Evolutionary conservation across 2,888 invertebrate genomes (phyloP).

Genomic region (Diloba caeruleocephala): DNA sequence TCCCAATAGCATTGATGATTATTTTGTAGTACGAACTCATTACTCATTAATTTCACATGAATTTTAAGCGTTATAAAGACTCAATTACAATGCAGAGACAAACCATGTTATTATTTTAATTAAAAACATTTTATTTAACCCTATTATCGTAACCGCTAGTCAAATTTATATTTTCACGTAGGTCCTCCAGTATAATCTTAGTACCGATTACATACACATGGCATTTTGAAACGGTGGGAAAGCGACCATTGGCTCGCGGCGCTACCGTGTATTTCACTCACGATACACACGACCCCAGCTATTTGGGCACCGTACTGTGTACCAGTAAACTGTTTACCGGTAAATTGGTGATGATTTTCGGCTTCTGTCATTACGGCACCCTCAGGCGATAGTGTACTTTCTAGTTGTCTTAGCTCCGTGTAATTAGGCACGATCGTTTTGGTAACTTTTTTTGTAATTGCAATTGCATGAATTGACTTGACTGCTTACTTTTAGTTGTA

Average conservation of each 20-base stretch:
- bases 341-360: conserved; percentile 85
- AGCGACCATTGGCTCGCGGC: conserved; percentile 82
- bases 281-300: conserved; percentile 78
- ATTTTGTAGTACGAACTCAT: neutral
- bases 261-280: conserved; percentile 85
- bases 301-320: conserved; percentile 80
- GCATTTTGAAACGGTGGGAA: conserved; percentile 76
- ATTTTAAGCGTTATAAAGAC: neutral
- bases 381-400: conserved; percentile 66
- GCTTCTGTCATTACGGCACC: conserved; percentile 83
- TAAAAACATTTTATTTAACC: neutral
- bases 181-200: conserved; percentile 37
- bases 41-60: neutral
- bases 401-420: conserved; percentile 70
- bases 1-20: neutral
- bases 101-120: neutral
- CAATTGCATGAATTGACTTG: conserved; percentile 32
- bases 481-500: conserved; percentile 12
- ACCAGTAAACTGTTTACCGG: conserved; percentile 74
- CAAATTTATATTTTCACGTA: conserved; percentile 10
- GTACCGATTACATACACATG: conserved; percentile 42
- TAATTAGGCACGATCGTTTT: conserved; percentile 42
- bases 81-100: neutral
- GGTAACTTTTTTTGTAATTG: conserved; percentile 40
- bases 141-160: neutral